Evolutionary conservation across 1,140 invertebrate genomes (phyloP).

Genomic region (Batillaria attramentaria): DNA sequence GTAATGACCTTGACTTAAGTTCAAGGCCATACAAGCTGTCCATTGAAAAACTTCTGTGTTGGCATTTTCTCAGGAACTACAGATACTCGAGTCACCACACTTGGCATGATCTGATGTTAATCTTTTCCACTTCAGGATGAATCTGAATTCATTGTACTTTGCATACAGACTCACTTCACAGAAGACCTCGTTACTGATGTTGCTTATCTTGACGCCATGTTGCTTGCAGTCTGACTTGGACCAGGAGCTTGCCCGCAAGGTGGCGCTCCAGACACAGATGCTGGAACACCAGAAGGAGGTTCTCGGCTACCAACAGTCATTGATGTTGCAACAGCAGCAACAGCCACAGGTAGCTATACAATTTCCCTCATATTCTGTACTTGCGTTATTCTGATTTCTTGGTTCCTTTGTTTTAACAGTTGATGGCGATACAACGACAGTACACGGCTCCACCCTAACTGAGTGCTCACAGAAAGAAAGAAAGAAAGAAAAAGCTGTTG

Average conservation of each 20-base stretch:
- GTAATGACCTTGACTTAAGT: not conserved
- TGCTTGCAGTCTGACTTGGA: slow-evolving; percentile 1
- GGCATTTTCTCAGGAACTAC: too few relatives aligned
- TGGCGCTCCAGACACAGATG: slow-evolving; percentile 44
- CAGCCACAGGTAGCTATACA: slow-evolving; percentile 46
- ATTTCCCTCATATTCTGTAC: not conserved
- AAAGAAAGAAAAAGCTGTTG: too few relatives aligned
- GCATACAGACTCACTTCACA: not conserved
- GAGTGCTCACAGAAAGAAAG: too few relatives aligned
- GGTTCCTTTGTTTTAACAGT: not conserved
- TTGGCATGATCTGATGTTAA: too few relatives aligned
- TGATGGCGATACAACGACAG: too few relatives aligned
- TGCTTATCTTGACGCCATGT: too few relatives aligned
- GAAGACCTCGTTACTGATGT: not conserved
- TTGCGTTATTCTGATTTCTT: not conserved
- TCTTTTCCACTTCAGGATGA: not conserved
- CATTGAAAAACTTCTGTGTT: too few relatives aligned
- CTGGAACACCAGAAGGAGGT: slow-evolving; percentile 38
- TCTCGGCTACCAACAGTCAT: slow-evolving; percentile 29
- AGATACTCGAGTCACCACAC: not conserved
- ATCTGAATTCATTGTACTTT: not conserved
- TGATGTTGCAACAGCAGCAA: slow-evolving; percentile 34
- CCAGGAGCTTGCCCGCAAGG: slow-evolving; percentile 36
- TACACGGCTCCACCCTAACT: too few relatives aligned
- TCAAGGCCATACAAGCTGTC: too few relatives aligned